These are phyloP conservation scores for Venustaconcha ellipsiformis DNA, from an alignment of 1,140 invertebrate species.

Conservation along the genomic window DNA sequence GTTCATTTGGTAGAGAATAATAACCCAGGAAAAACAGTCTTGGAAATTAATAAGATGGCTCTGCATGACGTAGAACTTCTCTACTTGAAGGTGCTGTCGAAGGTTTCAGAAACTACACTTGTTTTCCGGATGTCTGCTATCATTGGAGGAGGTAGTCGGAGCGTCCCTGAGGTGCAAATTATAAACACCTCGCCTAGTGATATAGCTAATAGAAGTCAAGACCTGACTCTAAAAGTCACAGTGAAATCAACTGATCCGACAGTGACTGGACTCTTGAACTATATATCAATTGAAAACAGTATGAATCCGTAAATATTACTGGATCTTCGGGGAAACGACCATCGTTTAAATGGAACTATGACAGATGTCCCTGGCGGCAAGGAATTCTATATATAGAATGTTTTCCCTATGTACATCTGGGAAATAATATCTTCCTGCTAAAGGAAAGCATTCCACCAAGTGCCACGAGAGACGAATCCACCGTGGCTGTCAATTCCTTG, in stretches of 20 bases:
- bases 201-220: conserved; percentile 6
- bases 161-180: conserved; percentile 18
- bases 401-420: no score
- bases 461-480: no score
- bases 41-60: conserved; percentile 19
- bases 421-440: no score
- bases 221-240: conserved; percentile 12
- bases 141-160: conserved; percentile 10
- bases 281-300: conserved; percentile 20
- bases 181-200: conserved; percentile 26
- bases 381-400: conserved; percentile 24
- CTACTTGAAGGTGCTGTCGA: conserved; percentile 26
- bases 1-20: no score
- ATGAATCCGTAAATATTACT: conserved; percentile 4
- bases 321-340: conserved; percentile 13
- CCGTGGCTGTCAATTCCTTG: no score
- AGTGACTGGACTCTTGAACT: conserved; percentile 26
- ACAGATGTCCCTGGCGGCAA: conserved; percentile 20
- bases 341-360: conserved; percentile 3
- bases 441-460: no score
- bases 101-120: conserved; percentile 25
- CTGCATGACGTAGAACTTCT: conserved; percentile 19
- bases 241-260: conserved; percentile 22
- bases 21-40: no score
- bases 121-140: conserved; percentile 18